phyloP scores from a whole-genome alignment of 2,113 vertebrate genomes.

The Pao palembangensis region DNA sequence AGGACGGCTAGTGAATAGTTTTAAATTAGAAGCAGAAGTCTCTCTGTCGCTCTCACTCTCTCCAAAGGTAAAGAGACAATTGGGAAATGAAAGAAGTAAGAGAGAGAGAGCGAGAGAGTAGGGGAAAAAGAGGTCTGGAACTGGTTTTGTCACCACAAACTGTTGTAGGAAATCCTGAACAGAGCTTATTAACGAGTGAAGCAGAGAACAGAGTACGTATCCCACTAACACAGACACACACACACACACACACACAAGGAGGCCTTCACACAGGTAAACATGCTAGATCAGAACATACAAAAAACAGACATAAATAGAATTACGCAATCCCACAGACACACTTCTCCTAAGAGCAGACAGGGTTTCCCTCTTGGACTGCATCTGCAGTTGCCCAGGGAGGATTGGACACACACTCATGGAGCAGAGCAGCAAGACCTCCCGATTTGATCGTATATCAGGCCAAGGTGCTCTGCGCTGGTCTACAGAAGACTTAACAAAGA shows the following conservation, averaged over 20 bases:
- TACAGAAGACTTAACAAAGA: conserved; percentile 59
- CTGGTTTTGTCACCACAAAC: conserved; percentile 53
- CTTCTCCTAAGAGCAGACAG: conserved; percentile 50
- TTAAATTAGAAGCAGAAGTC: conserved; percentile 78
- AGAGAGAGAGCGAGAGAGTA: conserved; percentile 12
- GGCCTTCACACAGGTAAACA: conserved; percentile 18
- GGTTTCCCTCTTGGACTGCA: conserved; percentile 63
- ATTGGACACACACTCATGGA: conserved; percentile 39
- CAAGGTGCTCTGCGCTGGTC: conserved; percentile 27
- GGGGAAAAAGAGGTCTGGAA: conserved; percentile 63
- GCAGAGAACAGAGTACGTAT: conserved; percentile 46
- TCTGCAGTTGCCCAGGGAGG: conserved; percentile 37
- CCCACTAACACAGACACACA: conserved; percentile 1
- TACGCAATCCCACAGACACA: conserved; percentile 18
- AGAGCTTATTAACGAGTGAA: conserved; percentile 76
- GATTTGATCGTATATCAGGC: conserved; percentile 22
- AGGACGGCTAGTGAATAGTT: conserved; percentile 46
- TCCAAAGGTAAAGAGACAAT: background rate
- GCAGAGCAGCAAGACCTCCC: conserved; percentile 37
- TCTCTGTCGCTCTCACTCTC: conserved; percentile 12
- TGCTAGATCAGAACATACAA: conserved; percentile 20
- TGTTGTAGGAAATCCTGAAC: conserved; percentile 76
- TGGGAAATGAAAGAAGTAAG: background rate
- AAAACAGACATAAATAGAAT: conserved; percentile 12
- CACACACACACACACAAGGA: background rate